Percentiles rank a stretch among this genome's conserved stretches.
Evolutionary conservation across 2,113 vertebrate genomes (phyloP).

Genomic region (Neofelis nebulosa): DNA sequence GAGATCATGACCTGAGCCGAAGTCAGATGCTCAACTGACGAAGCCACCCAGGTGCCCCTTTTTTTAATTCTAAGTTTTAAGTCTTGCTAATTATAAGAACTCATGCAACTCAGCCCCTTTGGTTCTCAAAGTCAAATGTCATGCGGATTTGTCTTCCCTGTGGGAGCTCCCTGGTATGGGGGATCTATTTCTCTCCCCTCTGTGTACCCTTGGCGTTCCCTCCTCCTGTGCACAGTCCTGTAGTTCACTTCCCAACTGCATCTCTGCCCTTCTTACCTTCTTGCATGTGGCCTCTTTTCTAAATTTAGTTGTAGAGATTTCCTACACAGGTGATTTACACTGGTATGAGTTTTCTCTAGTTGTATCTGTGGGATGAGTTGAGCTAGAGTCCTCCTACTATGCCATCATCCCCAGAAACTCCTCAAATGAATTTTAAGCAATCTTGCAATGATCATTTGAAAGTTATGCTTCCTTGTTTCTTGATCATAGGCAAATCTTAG

Average conservation of each 20-base stretch:
- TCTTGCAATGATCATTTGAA: background rate
- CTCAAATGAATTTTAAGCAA: conserved; percentile 23
- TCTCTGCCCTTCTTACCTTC: background rate
- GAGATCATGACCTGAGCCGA: too few species aligned
- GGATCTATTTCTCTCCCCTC: background rate
- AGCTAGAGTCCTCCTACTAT: background rate
- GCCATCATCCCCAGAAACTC: background rate
- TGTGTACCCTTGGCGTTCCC: background rate
- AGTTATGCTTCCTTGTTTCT: background rate
- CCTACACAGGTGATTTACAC: background rate
- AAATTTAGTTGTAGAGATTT: background rate
- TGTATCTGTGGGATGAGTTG: background rate
- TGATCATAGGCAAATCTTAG: background rate
- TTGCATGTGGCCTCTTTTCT: background rate
- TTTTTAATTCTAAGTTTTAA: background rate
- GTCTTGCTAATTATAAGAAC: background rate
- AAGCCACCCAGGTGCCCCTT: too few species aligned
- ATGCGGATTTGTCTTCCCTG: background rate
- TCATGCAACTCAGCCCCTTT: background rate
- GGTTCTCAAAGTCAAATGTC: background rate
- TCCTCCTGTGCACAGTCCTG: background rate
- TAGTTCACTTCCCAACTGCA: background rate
- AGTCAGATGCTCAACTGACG: too few species aligned
- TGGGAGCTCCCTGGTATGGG: background rate
- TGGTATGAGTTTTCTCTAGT: background rate